These are phyloP conservation scores for Axinella damicornis DNA, from an alignment of 37 sponge, comb jelly and placozoan genomes.

Conservation along the genomic window DNA sequence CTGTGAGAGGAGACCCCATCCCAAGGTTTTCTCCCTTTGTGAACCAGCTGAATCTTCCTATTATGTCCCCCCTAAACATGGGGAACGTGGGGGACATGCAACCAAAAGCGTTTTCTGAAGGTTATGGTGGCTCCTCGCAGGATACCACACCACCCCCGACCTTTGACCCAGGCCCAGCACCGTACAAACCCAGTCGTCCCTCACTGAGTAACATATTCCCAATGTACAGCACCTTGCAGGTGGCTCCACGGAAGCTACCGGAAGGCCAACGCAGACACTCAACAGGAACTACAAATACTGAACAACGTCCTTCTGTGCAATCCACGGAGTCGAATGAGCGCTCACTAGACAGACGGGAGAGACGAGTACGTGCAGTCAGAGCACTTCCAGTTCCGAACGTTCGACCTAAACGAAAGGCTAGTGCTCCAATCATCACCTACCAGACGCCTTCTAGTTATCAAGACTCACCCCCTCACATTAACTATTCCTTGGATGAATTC, in stretches of 20 bases:
- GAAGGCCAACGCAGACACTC: neutral
- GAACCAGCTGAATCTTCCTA: neutral
- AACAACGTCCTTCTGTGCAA: neutral
- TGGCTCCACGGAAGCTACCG: neutral
- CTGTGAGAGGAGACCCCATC: neutral
- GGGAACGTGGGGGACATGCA: neutral
- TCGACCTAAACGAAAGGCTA: neutral
- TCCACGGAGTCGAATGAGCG: constrained; percentile 4
- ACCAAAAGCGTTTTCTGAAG: neutral
- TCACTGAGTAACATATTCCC: constrained; percentile 31
- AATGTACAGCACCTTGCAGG: neutral
- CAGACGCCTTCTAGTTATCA: neutral
- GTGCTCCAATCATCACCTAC: no score
- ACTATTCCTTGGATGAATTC: neutral
- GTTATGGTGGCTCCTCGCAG: neutral
- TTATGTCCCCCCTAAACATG: neutral
- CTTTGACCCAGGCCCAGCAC: neutral
- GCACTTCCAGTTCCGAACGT: neutral
- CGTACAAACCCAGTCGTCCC: constrained; percentile 12
- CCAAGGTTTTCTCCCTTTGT: neutral
- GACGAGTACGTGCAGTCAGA: constrained; percentile 2
- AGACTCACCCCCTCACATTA: neutral
- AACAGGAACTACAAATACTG: neutral
- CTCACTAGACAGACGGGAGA: constrained; percentile 4
- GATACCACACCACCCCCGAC: neutral